A percentile compares a stretch with the other conserved stretches of the same genome.
Conservation (phyloP, 1,140 invertebrate species). For the Scaptomyza hsui region DNA sequence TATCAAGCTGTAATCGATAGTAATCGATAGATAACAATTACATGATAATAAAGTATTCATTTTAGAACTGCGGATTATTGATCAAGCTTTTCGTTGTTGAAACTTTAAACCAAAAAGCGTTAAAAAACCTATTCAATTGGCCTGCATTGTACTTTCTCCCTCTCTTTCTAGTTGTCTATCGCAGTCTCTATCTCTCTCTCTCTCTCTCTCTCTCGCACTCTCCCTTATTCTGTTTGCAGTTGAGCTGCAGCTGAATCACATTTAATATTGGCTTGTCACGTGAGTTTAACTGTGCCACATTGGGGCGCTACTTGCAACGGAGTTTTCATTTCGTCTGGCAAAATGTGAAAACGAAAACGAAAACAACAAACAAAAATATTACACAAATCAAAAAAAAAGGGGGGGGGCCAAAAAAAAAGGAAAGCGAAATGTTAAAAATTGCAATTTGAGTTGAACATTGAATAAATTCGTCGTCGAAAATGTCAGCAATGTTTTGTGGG, state of each 20-base stretch:
- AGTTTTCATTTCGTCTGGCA: constrained; percentile 52
- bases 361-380: constrained; percentile 14
- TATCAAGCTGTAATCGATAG: too few species aligned
- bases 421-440: constrained; percentile 7
- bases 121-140: constrained; percentile 5
- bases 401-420: not conserved
- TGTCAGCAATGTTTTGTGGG: not conserved
- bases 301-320: constrained; percentile 31
- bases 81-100: not conserved
- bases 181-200: not conserved
- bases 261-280: constrained; percentile 79
- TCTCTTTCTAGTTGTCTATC: constrained; percentile 2
- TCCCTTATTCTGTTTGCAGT: constrained; percentile 6
- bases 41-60: too few species aligned
- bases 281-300: constrained; percentile 73
- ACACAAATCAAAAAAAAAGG: constrained; percentile 4
- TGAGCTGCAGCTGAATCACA: constrained; percentile 50
- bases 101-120: not conserved
- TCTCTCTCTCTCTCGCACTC: not conserved
- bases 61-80: too few species aligned
- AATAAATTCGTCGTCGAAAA: constrained; percentile 36
- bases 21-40: too few species aligned
- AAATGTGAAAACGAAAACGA: constrained; percentile 39
- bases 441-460: constrained; percentile 31
- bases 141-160: not conserved